phyloP scores from a whole-genome alignment of 2,113 vertebrate genomes.

The Pionites leucogaster region DNA sequence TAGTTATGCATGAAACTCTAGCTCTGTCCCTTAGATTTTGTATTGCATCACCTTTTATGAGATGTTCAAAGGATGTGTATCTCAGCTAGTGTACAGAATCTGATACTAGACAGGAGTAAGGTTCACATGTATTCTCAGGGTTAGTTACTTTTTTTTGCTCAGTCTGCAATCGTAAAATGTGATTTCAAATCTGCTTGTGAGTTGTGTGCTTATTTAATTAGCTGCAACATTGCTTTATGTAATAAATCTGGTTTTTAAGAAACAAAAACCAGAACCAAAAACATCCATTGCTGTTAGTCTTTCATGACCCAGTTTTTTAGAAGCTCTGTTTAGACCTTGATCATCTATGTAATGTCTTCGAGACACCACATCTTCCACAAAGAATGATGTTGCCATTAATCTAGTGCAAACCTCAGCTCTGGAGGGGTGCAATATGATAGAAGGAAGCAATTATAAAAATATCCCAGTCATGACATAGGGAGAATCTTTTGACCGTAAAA shows the following conservation, averaged over 20 bases:
- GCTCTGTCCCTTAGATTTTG: background rate
- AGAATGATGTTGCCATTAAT: background rate
- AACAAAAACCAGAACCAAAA: background rate
- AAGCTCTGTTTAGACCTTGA: background rate
- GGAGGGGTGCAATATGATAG: background rate
- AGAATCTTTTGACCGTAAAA: background rate
- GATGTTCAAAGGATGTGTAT: rapidly evolving
- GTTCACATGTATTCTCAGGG: background rate
- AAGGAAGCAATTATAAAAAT: background rate
- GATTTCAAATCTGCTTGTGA: background rate
- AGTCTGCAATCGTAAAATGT: background rate
- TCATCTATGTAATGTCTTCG: background rate
- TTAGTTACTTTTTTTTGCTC: background rate
- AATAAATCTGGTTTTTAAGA: background rate
- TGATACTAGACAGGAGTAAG: background rate
- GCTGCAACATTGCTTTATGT: background rate
- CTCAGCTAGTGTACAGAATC: background rate
- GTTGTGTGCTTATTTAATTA: background rate
- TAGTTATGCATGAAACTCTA: background rate
- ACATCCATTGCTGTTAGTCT: background rate
- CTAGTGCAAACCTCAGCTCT: background rate
- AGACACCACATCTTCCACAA: background rate
- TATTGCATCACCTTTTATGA: background rate
- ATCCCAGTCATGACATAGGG: background rate
- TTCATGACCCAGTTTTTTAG: background rate